A percentile compares a stretch with the other conserved stretches of the same genome.
phyloP scores from a whole-genome alignment of 1,140 invertebrate species.

The Bicyclus anynana region DNA sequence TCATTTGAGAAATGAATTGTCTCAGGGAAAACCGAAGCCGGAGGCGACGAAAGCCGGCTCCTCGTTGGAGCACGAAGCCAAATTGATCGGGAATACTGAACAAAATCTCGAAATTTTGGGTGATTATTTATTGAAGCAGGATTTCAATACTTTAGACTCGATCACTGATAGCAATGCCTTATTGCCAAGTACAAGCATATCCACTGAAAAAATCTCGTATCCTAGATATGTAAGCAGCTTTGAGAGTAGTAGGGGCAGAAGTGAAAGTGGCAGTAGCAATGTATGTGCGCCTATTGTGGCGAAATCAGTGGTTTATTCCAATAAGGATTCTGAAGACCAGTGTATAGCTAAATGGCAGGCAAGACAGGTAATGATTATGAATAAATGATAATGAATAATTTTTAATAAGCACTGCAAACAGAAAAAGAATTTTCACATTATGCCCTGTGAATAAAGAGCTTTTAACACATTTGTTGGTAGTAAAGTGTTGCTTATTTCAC shows the following conservation, averaged over 20 bases:
- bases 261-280: conserved; percentile 30
- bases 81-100: conserved; percentile 53
- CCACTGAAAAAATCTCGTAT: conserved; percentile 44
- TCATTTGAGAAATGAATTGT: conserved; percentile 74
- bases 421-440: too few relatives aligned
- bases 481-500: too few relatives aligned
- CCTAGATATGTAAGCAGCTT: conserved; percentile 56
- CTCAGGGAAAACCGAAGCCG: conserved; percentile 31
- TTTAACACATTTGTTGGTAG: too few relatives aligned
- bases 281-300: conserved; percentile 30
- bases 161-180: conserved; percentile 45
- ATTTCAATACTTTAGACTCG: conserved; percentile 64
- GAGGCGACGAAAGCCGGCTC: conserved; percentile 36
- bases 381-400: too few relatives aligned
- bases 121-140: conserved; percentile 69
- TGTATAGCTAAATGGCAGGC: conserved; percentile 82
- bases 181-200: conserved; percentile 42
- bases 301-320: conserved; percentile 39
- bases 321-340: conserved; percentile 68
- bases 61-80: conserved; percentile 36
- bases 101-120: conserved; percentile 70
- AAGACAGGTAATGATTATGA: conserved; percentile 75
- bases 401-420: too few relatives aligned
- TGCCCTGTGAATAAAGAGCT: too few relatives aligned
- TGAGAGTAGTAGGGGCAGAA: conserved; percentile 34